Conservation (phyloP, 2,888 invertebrate genomes). For the Platycheirus albimanus region DNA sequence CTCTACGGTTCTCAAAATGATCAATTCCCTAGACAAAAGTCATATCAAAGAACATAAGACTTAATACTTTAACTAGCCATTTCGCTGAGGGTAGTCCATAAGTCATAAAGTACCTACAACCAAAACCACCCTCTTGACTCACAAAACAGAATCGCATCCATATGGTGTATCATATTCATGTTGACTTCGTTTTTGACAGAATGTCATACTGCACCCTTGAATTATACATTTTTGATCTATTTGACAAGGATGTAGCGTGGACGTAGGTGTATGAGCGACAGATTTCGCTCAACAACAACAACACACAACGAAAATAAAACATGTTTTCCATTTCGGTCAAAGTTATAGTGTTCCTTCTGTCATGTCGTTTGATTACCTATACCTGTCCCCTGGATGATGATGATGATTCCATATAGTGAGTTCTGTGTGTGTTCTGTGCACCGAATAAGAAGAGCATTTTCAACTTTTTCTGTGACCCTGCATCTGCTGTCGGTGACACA, state of each 20-base stretch:
- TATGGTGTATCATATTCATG: constrained; percentile 60
- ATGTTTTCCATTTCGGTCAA: constrained; percentile 42
- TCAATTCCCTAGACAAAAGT: constrained; percentile 11
- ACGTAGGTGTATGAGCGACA: constrained; percentile 42
- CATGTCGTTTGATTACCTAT: too few species aligned
- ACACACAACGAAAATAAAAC: constrained; percentile 6
- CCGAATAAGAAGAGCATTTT: constrained; percentile 25
- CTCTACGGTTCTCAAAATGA: constrained; percentile 9
- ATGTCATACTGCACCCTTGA: constrained; percentile 52
- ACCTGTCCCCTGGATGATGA: constrained; percentile 57
- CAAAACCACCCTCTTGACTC: not conserved
- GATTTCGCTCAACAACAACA: constrained; percentile 53
- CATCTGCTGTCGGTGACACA: constrained; percentile 69
- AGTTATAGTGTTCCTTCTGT: constrained; percentile 43
- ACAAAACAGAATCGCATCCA: constrained; percentile 49
- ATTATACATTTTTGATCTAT: not conserved
- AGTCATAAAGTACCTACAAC: too few species aligned
- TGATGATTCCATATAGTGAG: constrained; percentile 40
- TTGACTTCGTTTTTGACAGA: constrained; percentile 64
- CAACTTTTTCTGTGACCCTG: constrained; percentile 52
- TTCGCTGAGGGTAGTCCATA: constrained; percentile 22
- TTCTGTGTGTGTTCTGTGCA: constrained; percentile 17
- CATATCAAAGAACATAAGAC: constrained; percentile 9
- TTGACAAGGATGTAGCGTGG: not conserved
- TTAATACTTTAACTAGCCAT: not conserved